These are phyloP conservation scores for Poeciliopsis infans DNA, from an alignment of 2,797 vertebrate genomes.

Conservation along the genomic window DNA sequence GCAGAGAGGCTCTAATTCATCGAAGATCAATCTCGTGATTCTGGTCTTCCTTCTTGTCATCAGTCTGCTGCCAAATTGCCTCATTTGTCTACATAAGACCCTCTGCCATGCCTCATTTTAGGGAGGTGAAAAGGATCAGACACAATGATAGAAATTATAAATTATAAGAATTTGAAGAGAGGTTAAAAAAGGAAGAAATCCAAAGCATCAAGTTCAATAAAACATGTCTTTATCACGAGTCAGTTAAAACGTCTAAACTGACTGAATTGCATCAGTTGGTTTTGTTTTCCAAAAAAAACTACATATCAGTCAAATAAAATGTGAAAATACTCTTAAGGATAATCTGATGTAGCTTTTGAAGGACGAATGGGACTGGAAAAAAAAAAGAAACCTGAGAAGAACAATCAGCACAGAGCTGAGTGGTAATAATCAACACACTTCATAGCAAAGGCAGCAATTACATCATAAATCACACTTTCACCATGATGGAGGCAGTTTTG, in stretches of 20 bases:
- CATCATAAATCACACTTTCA: background rate
- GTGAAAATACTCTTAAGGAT: background rate
- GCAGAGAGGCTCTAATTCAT: slow-evolving; percentile 34
- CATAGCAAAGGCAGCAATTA: slow-evolving; percentile 5
- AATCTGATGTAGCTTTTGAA: background rate
- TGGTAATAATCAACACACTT: slow-evolving; percentile 27
- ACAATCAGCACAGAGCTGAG: slow-evolving; percentile 30
- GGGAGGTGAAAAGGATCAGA: slow-evolving; percentile 15
- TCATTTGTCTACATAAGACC: slow-evolving; percentile 25
- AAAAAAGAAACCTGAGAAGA: background rate
- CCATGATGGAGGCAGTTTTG: background rate
- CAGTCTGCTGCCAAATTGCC: slow-evolving; percentile 37
- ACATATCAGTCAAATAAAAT: background rate
- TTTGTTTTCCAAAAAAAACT: background rate
- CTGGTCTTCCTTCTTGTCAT: slow-evolving; percentile 24
- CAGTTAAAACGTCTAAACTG: slow-evolving; percentile 1
- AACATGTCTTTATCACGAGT: slow-evolving; percentile 9
- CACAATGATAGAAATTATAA: slow-evolving; percentile 9
- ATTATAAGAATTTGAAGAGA: background rate
- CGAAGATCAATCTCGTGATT: slow-evolving; percentile 43
- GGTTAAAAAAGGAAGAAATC: background rate
- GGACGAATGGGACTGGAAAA: background rate
- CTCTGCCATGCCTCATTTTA: slow-evolving; percentile 25
- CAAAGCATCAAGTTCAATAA: background rate
- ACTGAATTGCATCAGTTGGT: background rate